Base-by-base conservation (phyloP, 1,140 invertebrate species). In the Palaemon carinicauda region DNA sequence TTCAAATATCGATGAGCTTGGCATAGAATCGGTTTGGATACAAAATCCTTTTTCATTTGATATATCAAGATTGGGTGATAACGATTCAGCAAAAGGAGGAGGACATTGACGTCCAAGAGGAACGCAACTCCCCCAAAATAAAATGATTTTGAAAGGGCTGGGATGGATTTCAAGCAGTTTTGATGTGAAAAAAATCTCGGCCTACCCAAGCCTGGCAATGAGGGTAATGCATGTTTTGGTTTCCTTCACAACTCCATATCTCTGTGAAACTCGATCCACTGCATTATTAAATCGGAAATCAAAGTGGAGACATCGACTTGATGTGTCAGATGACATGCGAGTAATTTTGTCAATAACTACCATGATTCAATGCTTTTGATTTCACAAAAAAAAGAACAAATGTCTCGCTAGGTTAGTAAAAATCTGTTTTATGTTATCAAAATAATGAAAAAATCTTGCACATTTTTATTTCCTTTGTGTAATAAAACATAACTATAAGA, bases 91-190 rank as follows among this genome's bases (percentile, higher is more conserved):
- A n/a, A n/a, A n/a, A n/a, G n/a, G n/a, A n/a, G n/a, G n/a, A n/a
- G n/a, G n/a, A n/a, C n/a, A n/a, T n/a, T n/a, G n/a, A n/a, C n/a
- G n/a, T n/a, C n/a, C n/a, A n/a, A n/a, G n/a, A n/a, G n/a, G n/a
- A n/a, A n/a, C n/a, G n/a, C n/a, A n/a, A n/a, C n/a, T n/a, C n/a
- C n/a, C n/a, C n/a, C n/a, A n/a, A n/a, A n/a, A n/a, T n/a, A n/a
- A n/a, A n/a, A n/a, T n/a, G n/a, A n/a, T n/a, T 77, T n/a, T n/a
- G n/a, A n/a, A n/a, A n/a, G n/a, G n/a, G n/a, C n/a, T n/a, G n/a
- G n/a, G n/a, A n/a, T n/a, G 96, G 95, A 1, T 69, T 17, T 81
- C 53, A 81, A 81, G 52, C 79, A 87, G 50, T 65, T 84, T 87
- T 87, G 24, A 56, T 31, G 86, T 65, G 80, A 87, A 53, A 24